phyloP scores from a whole-genome alignment of 2,113 vertebrate species.

The Loxodonta africana region DNA sequence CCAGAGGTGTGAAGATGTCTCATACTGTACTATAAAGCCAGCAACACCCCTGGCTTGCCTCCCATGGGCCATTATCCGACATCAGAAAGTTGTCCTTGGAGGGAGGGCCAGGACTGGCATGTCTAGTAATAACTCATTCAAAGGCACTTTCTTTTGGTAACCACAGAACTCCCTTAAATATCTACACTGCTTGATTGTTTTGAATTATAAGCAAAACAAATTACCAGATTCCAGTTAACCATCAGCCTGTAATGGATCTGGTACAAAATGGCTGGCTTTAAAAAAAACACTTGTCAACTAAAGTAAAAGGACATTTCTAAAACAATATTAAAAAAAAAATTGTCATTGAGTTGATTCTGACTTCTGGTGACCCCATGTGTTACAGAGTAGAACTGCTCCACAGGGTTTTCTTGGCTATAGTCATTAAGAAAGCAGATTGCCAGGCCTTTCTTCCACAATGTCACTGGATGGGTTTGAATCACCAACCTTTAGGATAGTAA shows the following conservation, averaged over 20 bases:
- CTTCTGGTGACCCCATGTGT: not conserved
- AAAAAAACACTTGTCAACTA: not conserved
- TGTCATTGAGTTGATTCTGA: not conserved
- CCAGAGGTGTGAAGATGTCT: not conserved
- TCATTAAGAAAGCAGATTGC: not conserved
- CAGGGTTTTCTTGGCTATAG: not conserved
- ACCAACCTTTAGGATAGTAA: no score
- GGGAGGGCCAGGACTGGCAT: rapidly evolving
- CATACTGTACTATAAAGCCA: not conserved
- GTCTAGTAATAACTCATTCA: no score
- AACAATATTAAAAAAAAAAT: not conserved
- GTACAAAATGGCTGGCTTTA: not conserved
- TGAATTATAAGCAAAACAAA: not conserved
- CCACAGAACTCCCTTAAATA: rapidly evolving
- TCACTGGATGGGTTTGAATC: not conserved
- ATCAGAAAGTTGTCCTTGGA: not conserved
- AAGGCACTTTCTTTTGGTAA: not conserved
- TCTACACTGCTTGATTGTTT: not conserved
- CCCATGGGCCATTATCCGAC: no score
- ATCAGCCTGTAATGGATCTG: not conserved
- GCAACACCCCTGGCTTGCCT: not conserved
- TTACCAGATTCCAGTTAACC: not conserved
- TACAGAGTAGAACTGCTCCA: not conserved
- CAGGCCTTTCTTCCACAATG: not conserved
- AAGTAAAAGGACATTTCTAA: not conserved